Evolutionary conservation across 2,113 vertebrate species (phyloP).

Genomic region (Neotoma lepida): DNA sequence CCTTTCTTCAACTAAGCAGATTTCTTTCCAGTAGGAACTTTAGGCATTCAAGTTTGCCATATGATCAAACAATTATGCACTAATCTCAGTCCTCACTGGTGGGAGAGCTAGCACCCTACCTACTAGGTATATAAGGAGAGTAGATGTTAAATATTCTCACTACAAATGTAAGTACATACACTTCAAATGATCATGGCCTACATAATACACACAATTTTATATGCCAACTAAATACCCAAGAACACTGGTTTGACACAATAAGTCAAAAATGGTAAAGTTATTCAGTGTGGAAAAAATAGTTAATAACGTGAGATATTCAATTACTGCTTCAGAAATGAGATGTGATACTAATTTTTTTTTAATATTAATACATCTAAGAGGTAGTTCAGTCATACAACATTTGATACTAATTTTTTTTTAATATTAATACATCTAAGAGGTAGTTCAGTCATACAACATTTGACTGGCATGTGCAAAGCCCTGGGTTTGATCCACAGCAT

Average conservation of each 20-base stretch:
- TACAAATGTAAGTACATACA: background rate
- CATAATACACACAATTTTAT: background rate
- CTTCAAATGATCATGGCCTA: background rate
- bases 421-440: too few species aligned
- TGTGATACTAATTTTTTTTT: background rate
- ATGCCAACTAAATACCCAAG: background rate
- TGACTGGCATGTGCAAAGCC: too few species aligned
- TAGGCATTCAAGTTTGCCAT: background rate
- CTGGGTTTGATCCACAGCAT: too few species aligned
- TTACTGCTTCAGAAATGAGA: constrained; percentile 13
- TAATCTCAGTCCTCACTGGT: background rate
- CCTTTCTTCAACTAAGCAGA: constrained; percentile 1
- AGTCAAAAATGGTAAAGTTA: constrained; percentile 31
- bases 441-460: too few species aligned
- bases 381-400: background rate
- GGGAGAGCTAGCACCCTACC: background rate
- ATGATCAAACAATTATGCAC: constrained; percentile 3
- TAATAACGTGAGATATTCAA: background rate
- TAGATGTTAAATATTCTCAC: background rate
- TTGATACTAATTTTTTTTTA: too few species aligned
- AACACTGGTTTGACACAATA: background rate
- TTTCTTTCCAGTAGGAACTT: background rate
- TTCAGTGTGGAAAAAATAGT: background rate
- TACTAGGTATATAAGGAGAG: background rate
- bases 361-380: background rate